Percentiles rank a stretch among this genome's conserved stretches.
Evolutionary conservation across 1,140 invertebrate genomes (phyloP).

Genomic region (Drosophila oshimai): DNA sequence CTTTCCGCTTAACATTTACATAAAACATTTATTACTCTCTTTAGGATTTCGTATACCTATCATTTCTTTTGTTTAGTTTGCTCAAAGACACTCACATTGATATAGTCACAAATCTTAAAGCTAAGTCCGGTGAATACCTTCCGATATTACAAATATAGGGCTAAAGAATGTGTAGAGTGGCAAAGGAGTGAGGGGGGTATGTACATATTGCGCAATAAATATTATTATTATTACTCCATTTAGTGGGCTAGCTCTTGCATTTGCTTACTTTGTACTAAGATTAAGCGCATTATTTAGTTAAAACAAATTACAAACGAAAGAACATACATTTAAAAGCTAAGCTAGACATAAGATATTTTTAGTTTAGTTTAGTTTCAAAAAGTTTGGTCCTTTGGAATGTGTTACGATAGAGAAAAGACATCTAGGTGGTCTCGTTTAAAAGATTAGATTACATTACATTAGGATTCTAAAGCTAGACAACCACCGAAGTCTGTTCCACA

Average conservation of each 20-base stretch:
- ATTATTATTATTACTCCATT: conserved; percentile 56
- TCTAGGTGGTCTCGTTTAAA: conserved; percentile 49
- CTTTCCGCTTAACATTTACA: conserved; percentile 64
- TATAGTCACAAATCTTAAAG: conserved; percentile 47
- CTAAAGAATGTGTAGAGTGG: conserved; percentile 31
- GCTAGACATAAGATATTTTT: conserved; percentile 11
- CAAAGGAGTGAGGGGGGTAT: conserved; percentile 9
- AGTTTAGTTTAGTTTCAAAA: conserved; percentile 8
- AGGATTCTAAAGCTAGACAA: conserved; percentile 9
- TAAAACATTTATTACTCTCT: conserved; percentile 76
- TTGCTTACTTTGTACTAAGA: conserved; percentile 68
- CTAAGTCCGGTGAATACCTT: conserved; percentile 29
- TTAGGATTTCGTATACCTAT: conserved; percentile 43
- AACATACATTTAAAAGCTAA: conserved; percentile 22
- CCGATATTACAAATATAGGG: conserved; percentile 48
- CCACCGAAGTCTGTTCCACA: conserved; percentile 10
- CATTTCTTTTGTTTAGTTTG: conserved; percentile 35
- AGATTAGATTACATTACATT: conserved; percentile 14
- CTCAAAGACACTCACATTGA: conserved; percentile 75
- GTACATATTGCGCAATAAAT: conserved; percentile 47
- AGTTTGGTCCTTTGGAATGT: conserved; percentile 78
- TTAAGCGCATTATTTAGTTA: conserved; percentile 66
- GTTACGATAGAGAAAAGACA: conserved; percentile 53
- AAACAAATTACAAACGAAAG: conserved; percentile 17
- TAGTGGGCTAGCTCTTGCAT: conserved; percentile 64